These are phyloP conservation scores for Dinomys branickii DNA, from an alignment of 2,113 vertebrate species.

Conservation along the genomic window DNA sequence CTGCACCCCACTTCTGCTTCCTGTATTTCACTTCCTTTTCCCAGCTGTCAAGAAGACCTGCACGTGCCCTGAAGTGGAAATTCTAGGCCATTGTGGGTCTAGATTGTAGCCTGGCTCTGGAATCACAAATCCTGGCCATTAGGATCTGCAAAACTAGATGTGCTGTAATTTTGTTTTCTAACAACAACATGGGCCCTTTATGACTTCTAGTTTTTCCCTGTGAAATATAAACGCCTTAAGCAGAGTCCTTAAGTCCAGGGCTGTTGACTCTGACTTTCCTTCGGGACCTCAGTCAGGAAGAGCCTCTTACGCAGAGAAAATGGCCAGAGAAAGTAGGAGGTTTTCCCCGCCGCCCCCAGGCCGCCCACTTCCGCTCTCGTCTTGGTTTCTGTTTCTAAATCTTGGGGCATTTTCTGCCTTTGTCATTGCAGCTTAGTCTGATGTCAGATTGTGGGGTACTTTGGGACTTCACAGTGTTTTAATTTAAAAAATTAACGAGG, in stretches of 20 bases:
- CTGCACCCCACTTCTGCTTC: not conserved
- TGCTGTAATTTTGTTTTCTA: not conserved
- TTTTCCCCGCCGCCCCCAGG: not conserved
- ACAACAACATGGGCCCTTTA: not conserved
- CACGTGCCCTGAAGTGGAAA: not conserved
- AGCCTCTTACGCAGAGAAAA: not conserved
- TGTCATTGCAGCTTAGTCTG: not conserved
- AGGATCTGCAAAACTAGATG: not conserved
- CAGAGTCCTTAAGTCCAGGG: not conserved
- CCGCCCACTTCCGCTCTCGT: not conserved
- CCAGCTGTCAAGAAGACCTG: not conserved
- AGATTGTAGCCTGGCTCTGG: not conserved
- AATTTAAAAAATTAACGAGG: not conserved
- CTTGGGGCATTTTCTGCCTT: not conserved
- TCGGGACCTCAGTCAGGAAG: not conserved
- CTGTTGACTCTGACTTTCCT: slow-evolving; percentile 23
- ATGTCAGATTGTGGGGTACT: not conserved
- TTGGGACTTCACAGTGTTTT: not conserved
- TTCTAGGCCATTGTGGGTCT: not conserved
- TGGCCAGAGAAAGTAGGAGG: not conserved
- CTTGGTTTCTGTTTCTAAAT: not conserved
- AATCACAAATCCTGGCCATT: not conserved
- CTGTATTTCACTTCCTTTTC: not conserved
- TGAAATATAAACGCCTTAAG: not conserved
- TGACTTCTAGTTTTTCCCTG: not conserved